phyloP scores from a whole-genome alignment of 2,888 invertebrate genomes.

The Caenorhabditis plicata region DNA sequence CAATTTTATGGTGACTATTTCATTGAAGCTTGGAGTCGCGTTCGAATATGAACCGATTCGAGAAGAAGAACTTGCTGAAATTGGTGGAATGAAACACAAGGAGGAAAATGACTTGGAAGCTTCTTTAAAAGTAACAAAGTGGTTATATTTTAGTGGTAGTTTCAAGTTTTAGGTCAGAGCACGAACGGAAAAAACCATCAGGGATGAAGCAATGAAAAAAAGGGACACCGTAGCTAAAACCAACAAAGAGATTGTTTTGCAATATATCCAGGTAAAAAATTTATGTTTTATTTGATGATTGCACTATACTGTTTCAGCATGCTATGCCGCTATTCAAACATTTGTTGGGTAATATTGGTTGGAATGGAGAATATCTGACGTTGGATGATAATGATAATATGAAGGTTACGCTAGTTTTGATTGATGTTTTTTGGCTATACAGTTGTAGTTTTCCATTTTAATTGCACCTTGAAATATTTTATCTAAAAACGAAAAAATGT shows the following conservation, averaged over 20 bases:
- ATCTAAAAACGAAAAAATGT: no score
- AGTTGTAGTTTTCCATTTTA: no score
- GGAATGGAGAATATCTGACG: conserved; percentile 10
- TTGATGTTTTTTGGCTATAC: no score
- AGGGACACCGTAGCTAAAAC: conserved; percentile 10
- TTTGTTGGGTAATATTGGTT: conserved; percentile 20
- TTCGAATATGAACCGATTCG: conserved; percentile 14
- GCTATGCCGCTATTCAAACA: conserved; percentile 17
- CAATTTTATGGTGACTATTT: conserved; percentile 25
- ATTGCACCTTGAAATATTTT: no score
- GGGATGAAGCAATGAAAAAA: conserved; percentile 17
- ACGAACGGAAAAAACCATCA: conserved; percentile 21
- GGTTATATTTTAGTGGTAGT: not conserved
- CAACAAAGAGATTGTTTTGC: conserved; percentile 10
- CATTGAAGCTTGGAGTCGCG: conserved; percentile 12
- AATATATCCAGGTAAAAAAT: conserved; percentile 17
- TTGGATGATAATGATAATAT: no score
- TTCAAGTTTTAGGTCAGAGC: conserved; percentile 8
- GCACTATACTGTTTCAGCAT: conserved; percentile 9
- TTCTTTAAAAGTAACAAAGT: conserved; percentile 9
- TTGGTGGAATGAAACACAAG: conserved; percentile 17
- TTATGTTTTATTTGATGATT: not conserved
- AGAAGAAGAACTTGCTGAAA: conserved; percentile 12
- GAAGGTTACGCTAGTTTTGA: no score
- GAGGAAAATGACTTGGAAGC: conserved; percentile 18